A percentile compares a stretch with the other conserved stretches of the same genome.
phyloP scores from a whole-genome alignment of 1,140 invertebrate species.

The Trialeurodes vaporariorum region DNA sequence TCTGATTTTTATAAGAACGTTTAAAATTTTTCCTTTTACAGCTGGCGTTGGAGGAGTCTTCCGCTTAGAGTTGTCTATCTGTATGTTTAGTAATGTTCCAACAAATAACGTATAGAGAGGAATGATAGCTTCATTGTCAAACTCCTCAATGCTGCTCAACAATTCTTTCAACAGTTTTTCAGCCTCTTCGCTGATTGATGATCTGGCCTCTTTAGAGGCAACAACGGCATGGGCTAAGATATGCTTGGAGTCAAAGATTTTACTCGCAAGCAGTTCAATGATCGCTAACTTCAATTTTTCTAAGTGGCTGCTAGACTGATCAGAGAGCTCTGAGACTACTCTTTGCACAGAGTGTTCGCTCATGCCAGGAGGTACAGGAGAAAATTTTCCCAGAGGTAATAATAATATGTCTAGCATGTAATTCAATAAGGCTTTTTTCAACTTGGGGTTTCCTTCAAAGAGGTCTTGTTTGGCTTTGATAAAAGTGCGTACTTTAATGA shows the following conservation, averaged over 20 bases:
- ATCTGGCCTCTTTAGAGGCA: constrained; percentile 9
- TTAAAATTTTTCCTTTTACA: constrained; percentile 11
- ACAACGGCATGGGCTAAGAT: constrained; percentile 11
- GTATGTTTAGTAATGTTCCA: constrained; percentile 3
- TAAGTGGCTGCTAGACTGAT: neutral
- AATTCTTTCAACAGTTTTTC: constrained; percentile 9
- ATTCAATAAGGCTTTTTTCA: constrained; percentile 8
- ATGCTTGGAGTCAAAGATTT: constrained; percentile 10
- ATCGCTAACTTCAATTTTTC: constrained; percentile 12
- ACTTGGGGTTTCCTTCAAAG: neutral
- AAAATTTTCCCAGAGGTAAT: constrained; percentile 4
- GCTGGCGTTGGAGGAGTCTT: constrained; percentile 9
- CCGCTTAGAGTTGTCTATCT: neutral
- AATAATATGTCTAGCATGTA: constrained; percentile 12
- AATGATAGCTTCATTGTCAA: constrained; percentile 8
- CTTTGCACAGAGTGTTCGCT: neutral
- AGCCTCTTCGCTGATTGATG: constrained; percentile 7
- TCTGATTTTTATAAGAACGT: constrained; percentile 9
- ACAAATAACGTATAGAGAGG: constrained; percentile 12
- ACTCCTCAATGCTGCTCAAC: constrained; percentile 11
- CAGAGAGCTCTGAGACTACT: neutral
- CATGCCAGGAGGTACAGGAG: neutral
- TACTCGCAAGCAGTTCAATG: constrained; percentile 11
- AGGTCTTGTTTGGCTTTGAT: constrained; percentile 1
- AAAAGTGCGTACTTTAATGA: constrained; percentile 8